These are phyloP conservation scores for Tetramorium parvispinum DNA, from an alignment of 1,140 invertebrate genomes.

Conservation along the genomic window DNA sequence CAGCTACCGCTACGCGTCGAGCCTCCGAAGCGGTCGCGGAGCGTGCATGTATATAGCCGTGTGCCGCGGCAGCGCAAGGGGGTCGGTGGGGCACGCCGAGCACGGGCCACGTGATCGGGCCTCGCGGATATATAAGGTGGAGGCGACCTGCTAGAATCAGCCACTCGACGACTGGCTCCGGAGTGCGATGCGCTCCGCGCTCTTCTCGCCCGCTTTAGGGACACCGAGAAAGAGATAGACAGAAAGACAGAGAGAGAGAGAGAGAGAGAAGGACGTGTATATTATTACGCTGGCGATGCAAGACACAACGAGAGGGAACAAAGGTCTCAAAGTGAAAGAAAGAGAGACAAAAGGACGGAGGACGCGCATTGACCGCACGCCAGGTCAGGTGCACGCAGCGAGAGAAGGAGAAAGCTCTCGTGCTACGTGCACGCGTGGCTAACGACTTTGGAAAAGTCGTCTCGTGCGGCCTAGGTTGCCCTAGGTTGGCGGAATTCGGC, in stretches of 20 bases:
- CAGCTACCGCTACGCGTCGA: neutral
- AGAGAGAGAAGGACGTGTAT: neutral
- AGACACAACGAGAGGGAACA: constrained; percentile 28
- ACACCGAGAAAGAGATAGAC: neutral
- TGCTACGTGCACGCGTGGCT: neutral
- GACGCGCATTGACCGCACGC: constrained; percentile 25
- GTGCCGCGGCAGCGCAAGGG: constrained; percentile 8
- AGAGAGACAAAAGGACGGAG: constrained; percentile 27
- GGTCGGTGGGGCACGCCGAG: constrained; percentile 42
- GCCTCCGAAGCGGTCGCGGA: neutral
- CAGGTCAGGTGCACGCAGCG: constrained; percentile 19
- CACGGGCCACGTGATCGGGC: constrained; percentile 73
- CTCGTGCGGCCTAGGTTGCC: neutral
- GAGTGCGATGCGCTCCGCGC: constrained; percentile 47
- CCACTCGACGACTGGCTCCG: constrained; percentile 80
- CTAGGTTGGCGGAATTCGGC: constrained; percentile 33
- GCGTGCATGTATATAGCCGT: neutral
- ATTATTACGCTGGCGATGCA: neutral
- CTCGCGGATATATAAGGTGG: constrained; percentile 78
- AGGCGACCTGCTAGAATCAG: constrained; percentile 71
- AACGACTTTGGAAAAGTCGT: constrained; percentile 46
- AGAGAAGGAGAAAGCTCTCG: constrained; percentile 40
- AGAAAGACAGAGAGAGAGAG: constrained; percentile 6
- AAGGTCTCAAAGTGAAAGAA: constrained; percentile 11
- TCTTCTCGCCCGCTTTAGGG: constrained; percentile 18